phyloP scores from a whole-genome alignment of 1,140 invertebrate genomes.

The Halesus radiatus region DNA sequence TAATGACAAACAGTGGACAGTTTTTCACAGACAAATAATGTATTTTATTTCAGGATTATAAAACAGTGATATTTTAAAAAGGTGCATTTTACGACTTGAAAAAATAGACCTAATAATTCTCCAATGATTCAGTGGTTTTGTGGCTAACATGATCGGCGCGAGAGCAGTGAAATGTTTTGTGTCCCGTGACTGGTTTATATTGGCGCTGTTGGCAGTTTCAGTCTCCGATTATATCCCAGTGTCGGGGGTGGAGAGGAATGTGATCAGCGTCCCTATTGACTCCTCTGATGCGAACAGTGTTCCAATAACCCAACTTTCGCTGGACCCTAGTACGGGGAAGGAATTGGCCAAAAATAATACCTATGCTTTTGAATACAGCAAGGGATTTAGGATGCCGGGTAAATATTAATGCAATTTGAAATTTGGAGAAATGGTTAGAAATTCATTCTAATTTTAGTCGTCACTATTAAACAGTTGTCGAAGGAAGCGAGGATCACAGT shows the following conservation, averaged over 20 bases:
- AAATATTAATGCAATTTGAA: not conserved
- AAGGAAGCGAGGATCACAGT: too few relatives aligned
- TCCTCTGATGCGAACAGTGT: not conserved
- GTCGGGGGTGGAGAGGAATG: not conserved
- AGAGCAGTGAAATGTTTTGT: not conserved
- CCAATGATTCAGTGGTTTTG: too few relatives aligned
- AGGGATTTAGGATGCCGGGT: constrained; percentile 39
- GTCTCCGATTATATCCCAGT: not conserved
- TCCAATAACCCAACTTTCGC: not conserved
- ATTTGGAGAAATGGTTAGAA: too few relatives aligned
- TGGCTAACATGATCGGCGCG: not conserved
- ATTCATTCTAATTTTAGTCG: too few relatives aligned
- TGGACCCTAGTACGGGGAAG: not conserved
- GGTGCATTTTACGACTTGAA: too few relatives aligned
- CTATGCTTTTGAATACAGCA: constrained; percentile 44
- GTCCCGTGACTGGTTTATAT: not conserved
- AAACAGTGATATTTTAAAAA: too few relatives aligned
- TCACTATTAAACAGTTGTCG: too few relatives aligned
- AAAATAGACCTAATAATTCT: too few relatives aligned
- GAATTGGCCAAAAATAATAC: constrained; percentile 38
- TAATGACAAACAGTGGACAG: too few relatives aligned
- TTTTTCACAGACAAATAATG: too few relatives aligned
- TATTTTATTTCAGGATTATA: too few relatives aligned
- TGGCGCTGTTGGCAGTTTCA: not conserved
- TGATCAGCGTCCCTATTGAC: not conserved